These are phyloP conservation scores for Bos javanicus DNA, from an alignment of 2,113 vertebrate species.

Conservation along the genomic window DNA sequence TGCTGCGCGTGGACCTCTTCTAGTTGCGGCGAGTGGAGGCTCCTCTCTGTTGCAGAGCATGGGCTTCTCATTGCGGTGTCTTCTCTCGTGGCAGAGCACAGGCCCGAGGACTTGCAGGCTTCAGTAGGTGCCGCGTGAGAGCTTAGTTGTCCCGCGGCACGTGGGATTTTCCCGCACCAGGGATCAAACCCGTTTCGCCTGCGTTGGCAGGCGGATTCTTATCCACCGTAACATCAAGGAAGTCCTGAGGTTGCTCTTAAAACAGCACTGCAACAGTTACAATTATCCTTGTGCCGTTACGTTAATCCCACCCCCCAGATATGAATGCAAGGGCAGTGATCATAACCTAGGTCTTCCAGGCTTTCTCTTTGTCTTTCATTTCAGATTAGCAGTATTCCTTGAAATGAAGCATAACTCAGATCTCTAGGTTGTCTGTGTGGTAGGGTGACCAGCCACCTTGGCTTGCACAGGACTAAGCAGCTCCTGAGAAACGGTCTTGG, in stretches of 20 bases:
- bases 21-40: background rate
- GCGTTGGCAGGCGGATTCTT: background rate
- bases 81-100: background rate
- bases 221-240: background rate
- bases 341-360: background rate
- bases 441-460: background rate
- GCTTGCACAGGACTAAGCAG: background rate
- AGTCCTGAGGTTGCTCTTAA: background rate
- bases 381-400: background rate
- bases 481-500: background rate
- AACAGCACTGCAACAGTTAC: background rate
- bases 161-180: background rate
- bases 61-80: background rate
- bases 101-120: background rate
- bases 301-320: background rate
- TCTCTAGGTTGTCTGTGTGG: background rate
- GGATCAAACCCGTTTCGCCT: background rate
- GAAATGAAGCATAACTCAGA: background rate
- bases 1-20: background rate
- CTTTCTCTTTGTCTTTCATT: background rate
- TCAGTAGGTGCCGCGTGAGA: background rate
- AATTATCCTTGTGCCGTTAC: background rate
- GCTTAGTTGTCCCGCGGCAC: background rate
- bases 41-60: accelerated
- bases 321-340: background rate